Conservation (phyloP, 2,113 vertebrate species). For the Polyodon spathula region DNA sequence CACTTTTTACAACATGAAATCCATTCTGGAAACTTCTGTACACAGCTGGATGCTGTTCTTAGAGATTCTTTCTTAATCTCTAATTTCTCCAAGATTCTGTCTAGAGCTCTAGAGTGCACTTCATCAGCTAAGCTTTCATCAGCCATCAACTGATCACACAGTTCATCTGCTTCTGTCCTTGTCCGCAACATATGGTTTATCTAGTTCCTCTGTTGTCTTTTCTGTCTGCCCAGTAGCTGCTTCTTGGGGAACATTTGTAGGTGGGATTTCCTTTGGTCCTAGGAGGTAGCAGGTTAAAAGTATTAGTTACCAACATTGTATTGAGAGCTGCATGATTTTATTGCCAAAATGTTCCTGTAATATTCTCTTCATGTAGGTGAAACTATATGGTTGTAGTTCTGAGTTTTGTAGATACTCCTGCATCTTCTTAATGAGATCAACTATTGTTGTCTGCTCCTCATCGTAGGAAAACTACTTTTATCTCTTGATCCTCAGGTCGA, state of each 20-base stretch:
- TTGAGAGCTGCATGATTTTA: background rate
- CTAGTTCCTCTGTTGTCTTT: no score
- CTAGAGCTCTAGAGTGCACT: background rate
- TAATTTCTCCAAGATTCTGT: background rate
- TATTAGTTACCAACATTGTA: background rate
- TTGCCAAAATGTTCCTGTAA: background rate
- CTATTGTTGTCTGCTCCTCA: background rate
- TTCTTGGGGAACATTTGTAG: no score
- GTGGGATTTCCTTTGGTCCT: background rate
- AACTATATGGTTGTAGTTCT: background rate
- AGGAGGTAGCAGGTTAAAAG: background rate
- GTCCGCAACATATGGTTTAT: no score
- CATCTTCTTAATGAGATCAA: background rate
- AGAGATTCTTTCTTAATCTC: background rate
- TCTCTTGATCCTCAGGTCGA: background rate
- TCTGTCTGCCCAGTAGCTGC: no score
- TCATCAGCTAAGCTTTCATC: no score
- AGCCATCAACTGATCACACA: no score
- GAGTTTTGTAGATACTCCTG: background rate
- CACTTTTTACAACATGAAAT: background rate
- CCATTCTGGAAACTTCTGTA: constrained; percentile 1
- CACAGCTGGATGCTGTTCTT: background rate
- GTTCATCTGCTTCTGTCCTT: no score
- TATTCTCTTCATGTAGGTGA: background rate
- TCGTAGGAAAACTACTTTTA: background rate